Conservation (phyloP, 1,140 invertebrate genomes). For the Pseudomyrmex dendroicus region DNA sequence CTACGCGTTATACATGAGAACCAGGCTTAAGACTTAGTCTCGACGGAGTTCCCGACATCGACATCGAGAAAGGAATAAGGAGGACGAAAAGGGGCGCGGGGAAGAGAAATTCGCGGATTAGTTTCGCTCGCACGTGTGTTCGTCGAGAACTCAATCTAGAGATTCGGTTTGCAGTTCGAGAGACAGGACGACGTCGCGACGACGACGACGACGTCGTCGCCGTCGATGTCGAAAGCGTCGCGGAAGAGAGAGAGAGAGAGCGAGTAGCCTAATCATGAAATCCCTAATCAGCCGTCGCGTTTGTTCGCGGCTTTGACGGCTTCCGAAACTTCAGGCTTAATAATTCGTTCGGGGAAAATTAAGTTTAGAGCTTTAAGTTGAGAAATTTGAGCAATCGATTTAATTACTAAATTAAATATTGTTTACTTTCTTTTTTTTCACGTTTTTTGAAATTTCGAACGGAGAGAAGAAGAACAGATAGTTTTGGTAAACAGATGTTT, state of each 20-base stretch:
- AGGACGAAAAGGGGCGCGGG: slow-evolving; percentile 35
- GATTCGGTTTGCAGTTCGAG: slow-evolving; percentile 77
- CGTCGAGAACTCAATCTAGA: slow-evolving; percentile 78
- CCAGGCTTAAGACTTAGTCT: slow-evolving; percentile 68
- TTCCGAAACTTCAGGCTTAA: slow-evolving; percentile 22
- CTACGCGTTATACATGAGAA: slow-evolving; percentile 71
- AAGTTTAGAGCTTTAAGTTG: neutral
- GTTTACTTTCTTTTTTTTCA: neutral
- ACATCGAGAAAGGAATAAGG: slow-evolving; percentile 46
- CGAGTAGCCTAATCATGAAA: slow-evolving; percentile 74
- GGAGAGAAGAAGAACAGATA: neutral
- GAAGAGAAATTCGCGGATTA: slow-evolving; percentile 69
- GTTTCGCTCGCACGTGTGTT: slow-evolving; percentile 76
- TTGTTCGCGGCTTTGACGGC: slow-evolving; percentile 41
- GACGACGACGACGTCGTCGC: slow-evolving; percentile 21
- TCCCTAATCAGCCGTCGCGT: slow-evolving; percentile 73
- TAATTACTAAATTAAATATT: neutral
- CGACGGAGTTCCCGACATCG: slow-evolving; percentile 69
- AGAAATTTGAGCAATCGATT: neutral
- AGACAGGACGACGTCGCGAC: slow-evolving; percentile 55
- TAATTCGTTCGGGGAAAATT: neutral
- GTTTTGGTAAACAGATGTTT: slow-evolving; percentile 3
- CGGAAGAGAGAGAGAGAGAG: slow-evolving; percentile 16
- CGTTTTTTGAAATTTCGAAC: neutral
- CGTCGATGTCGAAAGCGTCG: slow-evolving; percentile 7